phyloP scores from a whole-genome alignment of 1,140 invertebrate genomes.

The Stegodyphus mimosarum region DNA sequence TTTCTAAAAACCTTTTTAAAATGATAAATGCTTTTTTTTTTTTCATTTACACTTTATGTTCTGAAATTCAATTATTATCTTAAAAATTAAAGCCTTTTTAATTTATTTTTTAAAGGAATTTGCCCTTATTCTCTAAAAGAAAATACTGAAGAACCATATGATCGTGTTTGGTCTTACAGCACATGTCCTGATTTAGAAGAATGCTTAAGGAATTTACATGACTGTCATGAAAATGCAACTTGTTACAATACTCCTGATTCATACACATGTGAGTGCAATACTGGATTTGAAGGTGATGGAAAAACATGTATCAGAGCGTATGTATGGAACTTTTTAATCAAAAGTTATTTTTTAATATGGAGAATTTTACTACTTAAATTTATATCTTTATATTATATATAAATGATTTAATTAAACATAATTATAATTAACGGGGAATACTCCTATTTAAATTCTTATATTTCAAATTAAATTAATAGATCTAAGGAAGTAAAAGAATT shows the following conservation, averaged over 20 bases:
- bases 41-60: too few relatives aligned
- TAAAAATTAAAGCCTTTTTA: neutral
- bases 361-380: neutral
- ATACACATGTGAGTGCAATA: constrained; percentile 83
- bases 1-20: too few relatives aligned
- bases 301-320: constrained; percentile 82
- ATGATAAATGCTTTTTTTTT: too few relatives aligned
- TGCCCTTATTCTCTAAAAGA: constrained; percentile 1
- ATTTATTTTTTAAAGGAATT: constrained; percentile 4
- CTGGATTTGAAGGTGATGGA: constrained; percentile 88
- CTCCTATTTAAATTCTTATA: too few relatives aligned
- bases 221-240: constrained; percentile 89
- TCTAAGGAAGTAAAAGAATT: too few relatives aligned
- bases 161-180: constrained; percentile 84
- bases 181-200: constrained; percentile 95
- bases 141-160: neutral
- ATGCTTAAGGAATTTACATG: constrained; percentile 84
- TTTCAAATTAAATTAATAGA: too few relatives aligned
- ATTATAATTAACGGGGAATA: too few relatives aligned
- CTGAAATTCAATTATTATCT: too few relatives aligned
- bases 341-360: neutral
- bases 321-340: constrained; percentile 62
- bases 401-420: too few relatives aligned
- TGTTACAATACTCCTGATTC: constrained; percentile 93
- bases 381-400: neutral